Evolutionary conservation across 1,140 invertebrate genomes (phyloP), one percentile per base, ranked within the genome.

Genomic region (Panagrolaimus sp.): DNA sequence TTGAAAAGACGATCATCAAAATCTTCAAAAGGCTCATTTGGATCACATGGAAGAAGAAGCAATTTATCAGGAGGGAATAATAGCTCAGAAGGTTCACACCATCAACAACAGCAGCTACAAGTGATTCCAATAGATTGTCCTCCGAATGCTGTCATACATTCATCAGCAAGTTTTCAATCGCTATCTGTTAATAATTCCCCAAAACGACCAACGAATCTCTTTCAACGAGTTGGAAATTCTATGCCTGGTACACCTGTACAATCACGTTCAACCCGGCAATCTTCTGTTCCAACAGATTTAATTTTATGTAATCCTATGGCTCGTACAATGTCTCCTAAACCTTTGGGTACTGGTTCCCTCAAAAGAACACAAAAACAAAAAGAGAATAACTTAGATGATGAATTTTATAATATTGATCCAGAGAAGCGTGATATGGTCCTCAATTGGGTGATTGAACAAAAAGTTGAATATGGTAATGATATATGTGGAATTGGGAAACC

Each of bases 391-490:
- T 42, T 63, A 8, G 42, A 42, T 63, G 62, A 43, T 23, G 62
- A 63, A n/a, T 63, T 31, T 43, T 63, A 42, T 20, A 31, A 42
- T 43, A 63, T 70, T 43, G 68, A 70, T 43, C 65, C 63, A 9
- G 46, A 66, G 31, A 70, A 70, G 66, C 42, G 51, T 8, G 44
- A 70, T 20, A 70, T 70, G 68, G 51, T 70, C 43, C n/a, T 67
- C 0, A 67, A 70, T 20, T 70, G 68, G 68, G 65, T 70, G 1
- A 23, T 68, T 14, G 31, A 57, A 20, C 68, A 70, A 23, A 53
- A 69, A 23, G 46, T 61, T 11, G 47, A 70, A 25, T 57, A 70
- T 16, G 64, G 68, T 0, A 38, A 51, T 1, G 68, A 70, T 27
- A 61, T 61, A 0, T 66, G 27, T 46, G 65, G 45, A 13, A 63